Base-by-base conservation (phyloP, 2,113 vertebrate genomes). In the Seriola rivoliana region DNA sequence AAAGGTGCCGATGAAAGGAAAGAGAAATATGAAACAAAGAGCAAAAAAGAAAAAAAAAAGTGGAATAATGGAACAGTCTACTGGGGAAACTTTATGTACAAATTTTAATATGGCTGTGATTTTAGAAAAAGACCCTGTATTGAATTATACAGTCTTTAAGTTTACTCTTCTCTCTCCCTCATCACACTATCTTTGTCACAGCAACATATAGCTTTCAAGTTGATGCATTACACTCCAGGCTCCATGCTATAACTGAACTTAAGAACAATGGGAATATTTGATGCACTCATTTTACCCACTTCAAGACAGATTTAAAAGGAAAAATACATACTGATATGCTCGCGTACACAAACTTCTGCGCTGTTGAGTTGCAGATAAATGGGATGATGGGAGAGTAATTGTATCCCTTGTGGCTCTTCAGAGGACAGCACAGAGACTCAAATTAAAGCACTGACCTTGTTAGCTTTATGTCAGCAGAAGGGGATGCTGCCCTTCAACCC, bases 371-470 rank as follows among this genome's bases (percentile, higher is more conserved):
- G 42, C 64, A 85, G 71, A 85, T 81, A 67, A 86, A 90, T 77
- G 60, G 64, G 69, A 65, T 80, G 66, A 79, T 85, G 82, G 63
- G 71, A 85, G 83, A 81, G 85, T 87, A 87, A 89, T 79, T 90
- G 84, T 84, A 74, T 92, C 89, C 88, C 91, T 55, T 13, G 83
- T 85, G 90, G 82, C 73, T 82, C 80, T 85, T 55, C 75, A 64
- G 57, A 87, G 86, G 69, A 90, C 70, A 75, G 46, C n/a, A 69
- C 50, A 38, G 81, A 89, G 65, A 84, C 62, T 74, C 71, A 85
- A 90, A 90, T 92, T 83, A 92, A 91, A 92, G 82, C 75, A 72
- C 79, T 93, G 91, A 92, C 84, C 85, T 90, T 90, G 88, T 91
- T 93, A 92, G 84, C 62, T 88, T 82, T 85, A 71, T 85, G 85